Conservation (phyloP, 2,113 vertebrate species). For the Diphyllodes magnificus region DNA sequence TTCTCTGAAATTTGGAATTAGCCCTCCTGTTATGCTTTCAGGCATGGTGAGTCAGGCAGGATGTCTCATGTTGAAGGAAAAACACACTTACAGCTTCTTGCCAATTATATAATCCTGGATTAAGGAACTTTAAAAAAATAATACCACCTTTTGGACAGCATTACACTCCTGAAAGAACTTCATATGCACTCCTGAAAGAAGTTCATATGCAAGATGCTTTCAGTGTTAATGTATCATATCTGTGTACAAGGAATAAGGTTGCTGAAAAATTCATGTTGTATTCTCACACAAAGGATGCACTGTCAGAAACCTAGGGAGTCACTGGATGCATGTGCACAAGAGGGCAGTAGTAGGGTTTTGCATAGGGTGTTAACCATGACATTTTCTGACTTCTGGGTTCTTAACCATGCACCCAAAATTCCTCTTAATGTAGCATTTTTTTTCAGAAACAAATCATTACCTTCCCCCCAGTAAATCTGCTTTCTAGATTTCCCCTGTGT, state of each 20-base stretch:
- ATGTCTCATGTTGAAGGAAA: not conserved
- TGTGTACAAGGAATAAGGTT: not conserved
- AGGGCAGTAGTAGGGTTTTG: constrained; percentile 49
- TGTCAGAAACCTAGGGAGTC: not conserved
- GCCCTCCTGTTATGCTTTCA: not conserved
- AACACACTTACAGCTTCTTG: not conserved
- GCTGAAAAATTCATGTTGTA: not conserved
- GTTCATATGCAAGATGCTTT: not conserved
- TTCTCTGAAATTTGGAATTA: not conserved
- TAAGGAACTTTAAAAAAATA: not conserved
- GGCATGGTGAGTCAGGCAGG: not conserved
- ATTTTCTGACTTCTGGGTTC: not conserved
- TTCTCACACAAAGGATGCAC: not conserved
- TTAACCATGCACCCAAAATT: not conserved
- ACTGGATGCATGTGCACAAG: constrained; percentile 46
- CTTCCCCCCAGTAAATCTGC: not conserved
- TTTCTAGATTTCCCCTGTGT: not conserved
- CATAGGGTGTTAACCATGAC: not conserved
- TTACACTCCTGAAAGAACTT: not conserved
- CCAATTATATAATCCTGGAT: not conserved
- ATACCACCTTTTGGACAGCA: not conserved
- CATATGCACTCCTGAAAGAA: not conserved
- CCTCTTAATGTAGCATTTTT: not conserved
- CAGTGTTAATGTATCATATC: not conserved
- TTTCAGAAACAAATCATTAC: not conserved